Base-by-base conservation (phyloP, 2,797 vertebrate genomes). In the Anas bernieri region DNA sequence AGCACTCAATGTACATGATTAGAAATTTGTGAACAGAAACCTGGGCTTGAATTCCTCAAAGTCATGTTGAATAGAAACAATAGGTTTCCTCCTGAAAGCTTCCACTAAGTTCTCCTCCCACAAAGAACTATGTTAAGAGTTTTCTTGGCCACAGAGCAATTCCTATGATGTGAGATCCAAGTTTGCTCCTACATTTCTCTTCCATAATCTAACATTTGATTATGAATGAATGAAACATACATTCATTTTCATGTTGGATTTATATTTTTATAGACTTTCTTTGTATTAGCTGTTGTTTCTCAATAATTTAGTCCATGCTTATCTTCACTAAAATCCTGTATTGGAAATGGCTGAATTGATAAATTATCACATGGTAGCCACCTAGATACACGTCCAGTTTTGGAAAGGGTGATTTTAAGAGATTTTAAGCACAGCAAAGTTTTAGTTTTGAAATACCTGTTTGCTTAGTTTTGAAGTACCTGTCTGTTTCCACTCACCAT, bases 401-500 rank as follows among this genome's bases (percentile, higher is more conserved):
- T 48, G 52, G n/a, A 81, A 66, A 39, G 37, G 59, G 14, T 3
- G 33, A 43, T 62, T 92, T 80, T 66, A 83, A 74, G 26, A 50
- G 20, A 43, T 41, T 52, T 58, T 21, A 74, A 63, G 17, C 26
- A 84, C 63, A 61, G 39, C 41, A 77, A 85, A 86, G 15, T 12
- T 81, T 64, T 52, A 35, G 22, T 31, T 96, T 64, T 95, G 8
- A 75, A 95, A 68, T 30, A 46, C 6, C 39, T 41, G 39, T 41
- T 41, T 41, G 39, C 39, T 41, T 41, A 41, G 39, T 41, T 41
- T 41, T 41, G 14, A 41, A 41, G 2, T 35, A 35, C n/a, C 15
- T 88, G 61, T 3, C 26, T 85, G 77, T 69, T 73, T n/a, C 63
- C 70, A 98, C 99, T 94, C 78, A 99, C 99, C 99, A 35, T 99